Percentiles rank a stretch among this genome's conserved stretches.
phyloP scores from a whole-genome alignment of 2,888 invertebrate genomes.

The Toxonevra muliebris region DNA sequence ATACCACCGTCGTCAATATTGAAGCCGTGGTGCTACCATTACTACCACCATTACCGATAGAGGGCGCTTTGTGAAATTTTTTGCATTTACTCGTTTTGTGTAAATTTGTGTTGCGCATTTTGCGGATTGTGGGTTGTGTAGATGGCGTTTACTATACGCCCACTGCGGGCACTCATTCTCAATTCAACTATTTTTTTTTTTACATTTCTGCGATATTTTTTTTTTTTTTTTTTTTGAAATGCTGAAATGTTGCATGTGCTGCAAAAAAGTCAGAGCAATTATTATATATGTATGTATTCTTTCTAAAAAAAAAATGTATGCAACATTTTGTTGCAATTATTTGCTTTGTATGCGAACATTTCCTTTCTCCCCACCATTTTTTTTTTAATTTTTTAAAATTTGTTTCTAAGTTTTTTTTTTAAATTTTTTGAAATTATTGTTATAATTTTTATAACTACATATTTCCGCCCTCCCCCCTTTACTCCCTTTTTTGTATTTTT shows the following conservation, averaged over 20 bases:
- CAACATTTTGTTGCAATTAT: slow-evolving; percentile 8
- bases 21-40: background rate
- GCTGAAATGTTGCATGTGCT: slow-evolving; percentile 1
- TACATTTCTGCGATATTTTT: background rate
- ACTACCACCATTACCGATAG: background rate
- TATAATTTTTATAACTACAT: no score
- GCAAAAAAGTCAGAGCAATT: background rate
- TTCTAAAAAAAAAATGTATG: background rate
- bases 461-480: no score
- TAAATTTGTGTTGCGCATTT: slow-evolving; percentile 15
- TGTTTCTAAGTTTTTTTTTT: no score
- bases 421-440: no score
- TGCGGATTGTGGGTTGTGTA: no score
- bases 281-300: no score
- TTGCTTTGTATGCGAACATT: slow-evolving; percentile 1
- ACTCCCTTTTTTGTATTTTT: no score
- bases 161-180: no score
- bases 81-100: background rate
- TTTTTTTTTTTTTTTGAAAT: background rate
- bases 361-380: background rate
- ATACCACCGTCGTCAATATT: background rate
- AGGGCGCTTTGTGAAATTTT: background rate
- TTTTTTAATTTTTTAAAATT: no score
- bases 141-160: no score
- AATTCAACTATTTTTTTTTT: background rate